These are phyloP conservation scores for Xestia ashworthii DNA, from an alignment of 2,888 invertebrate species.

Conservation along the genomic window DNA sequence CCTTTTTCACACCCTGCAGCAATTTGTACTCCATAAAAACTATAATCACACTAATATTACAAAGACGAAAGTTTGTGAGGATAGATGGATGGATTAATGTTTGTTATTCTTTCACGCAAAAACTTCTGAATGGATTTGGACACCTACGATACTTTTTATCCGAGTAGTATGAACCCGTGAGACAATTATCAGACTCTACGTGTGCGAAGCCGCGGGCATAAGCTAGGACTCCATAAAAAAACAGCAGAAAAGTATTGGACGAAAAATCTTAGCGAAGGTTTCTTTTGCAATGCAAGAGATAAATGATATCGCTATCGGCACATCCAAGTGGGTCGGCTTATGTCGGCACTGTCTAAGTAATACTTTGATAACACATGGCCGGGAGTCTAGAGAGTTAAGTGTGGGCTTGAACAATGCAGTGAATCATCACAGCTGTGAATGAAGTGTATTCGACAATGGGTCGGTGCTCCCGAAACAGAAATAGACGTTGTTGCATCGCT, in stretches of 20 bases:
- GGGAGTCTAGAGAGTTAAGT: constrained; percentile 71
- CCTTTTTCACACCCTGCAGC: constrained; percentile 33
- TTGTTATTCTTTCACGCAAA: too few relatives aligned
- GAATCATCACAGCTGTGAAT: constrained; percentile 85
- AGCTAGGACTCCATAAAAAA: constrained; percentile 48
- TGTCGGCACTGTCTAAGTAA: constrained; percentile 67
- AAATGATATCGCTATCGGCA: constrained; percentile 74
- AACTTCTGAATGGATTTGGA: too few relatives aligned
- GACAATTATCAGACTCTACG: too few relatives aligned
- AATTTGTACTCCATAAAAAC: constrained; percentile 51
- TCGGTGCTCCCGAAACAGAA: constrained; percentile 83
- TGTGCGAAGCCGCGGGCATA: too few relatives aligned
- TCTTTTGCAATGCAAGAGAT: constrained; percentile 69
- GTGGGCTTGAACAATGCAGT: constrained; percentile 83
- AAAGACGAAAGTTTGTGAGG: too few relatives aligned
- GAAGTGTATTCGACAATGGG: constrained; percentile 81
- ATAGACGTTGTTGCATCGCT: constrained; percentile 79
- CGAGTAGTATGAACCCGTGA: too few relatives aligned
- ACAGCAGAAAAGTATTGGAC: constrained; percentile 15
- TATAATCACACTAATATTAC: not conserved
- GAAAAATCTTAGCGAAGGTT: constrained; percentile 63
- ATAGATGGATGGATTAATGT: too few relatives aligned
- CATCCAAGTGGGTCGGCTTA: constrained; percentile 72
- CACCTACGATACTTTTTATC: too few relatives aligned
- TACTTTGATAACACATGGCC: constrained; percentile 72